phyloP scores from a whole-genome alignment of 1,140 invertebrate species.

The Drosophila subpulchrella region DNA sequence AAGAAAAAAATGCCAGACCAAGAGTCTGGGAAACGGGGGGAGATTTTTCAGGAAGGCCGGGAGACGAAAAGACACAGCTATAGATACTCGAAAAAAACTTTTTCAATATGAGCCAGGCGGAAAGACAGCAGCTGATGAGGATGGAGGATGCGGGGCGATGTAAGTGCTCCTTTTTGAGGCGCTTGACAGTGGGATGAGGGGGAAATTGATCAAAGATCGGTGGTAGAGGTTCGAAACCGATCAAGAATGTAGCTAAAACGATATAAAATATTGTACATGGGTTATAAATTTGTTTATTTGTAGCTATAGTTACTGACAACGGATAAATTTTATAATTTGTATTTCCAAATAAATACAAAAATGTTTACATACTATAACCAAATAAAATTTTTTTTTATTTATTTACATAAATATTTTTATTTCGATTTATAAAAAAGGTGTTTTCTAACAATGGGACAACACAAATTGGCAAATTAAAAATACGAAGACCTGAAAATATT shows the following conservation, averaged over 20 bases:
- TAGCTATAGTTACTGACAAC: no score
- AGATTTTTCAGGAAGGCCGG: constrained; percentile 5
- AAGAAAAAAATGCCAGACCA: not conserved
- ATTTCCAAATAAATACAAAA: no score
- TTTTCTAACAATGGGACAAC: no score
- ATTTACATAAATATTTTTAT: no score
- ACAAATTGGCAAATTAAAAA: no score
- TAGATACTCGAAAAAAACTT: constrained; percentile 70
- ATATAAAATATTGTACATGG: no score
- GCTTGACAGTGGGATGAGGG: constrained; percentile 9
- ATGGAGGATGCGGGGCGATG: not conserved
- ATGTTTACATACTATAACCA: no score
- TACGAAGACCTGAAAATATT: no score
- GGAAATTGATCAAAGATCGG: not conserved
- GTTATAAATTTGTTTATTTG: no score
- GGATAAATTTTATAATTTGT: no score
- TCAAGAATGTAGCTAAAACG: not conserved
- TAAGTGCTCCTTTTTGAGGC: constrained; percentile 1
- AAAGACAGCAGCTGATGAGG: constrained; percentile 16
- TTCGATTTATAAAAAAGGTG: no score
- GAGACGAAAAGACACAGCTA: constrained; percentile 48
- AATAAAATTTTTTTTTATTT: no score
- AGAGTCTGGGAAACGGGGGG: not conserved
- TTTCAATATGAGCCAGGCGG: constrained; percentile 67
- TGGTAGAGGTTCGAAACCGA: not conserved